A percentile compares a stretch with the other conserved stretches of the same genome.
These are phyloP conservation scores for Andrena dorsata DNA, from an alignment of 2,888 invertebrate genomes.

Conservation along the genomic window DNA sequence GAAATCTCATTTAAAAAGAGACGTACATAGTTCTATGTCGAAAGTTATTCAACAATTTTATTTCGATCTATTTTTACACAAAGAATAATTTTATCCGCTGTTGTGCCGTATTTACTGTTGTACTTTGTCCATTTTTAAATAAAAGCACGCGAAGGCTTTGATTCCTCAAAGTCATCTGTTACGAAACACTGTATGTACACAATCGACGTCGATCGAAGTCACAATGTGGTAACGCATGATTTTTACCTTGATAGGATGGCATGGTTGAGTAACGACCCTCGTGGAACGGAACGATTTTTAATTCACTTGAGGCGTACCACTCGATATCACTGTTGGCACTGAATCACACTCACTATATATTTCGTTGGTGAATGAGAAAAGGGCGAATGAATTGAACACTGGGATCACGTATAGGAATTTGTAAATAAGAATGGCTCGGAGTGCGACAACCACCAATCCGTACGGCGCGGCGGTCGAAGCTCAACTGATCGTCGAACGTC, in stretches of 20 bases:
- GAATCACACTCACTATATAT: conserved; percentile 34
- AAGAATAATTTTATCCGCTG: no score
- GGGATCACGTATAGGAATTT: conserved; percentile 20
- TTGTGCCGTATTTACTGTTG: no score
- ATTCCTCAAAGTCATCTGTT: neutral
- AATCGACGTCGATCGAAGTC: conserved; percentile 6
- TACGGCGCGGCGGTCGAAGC: conserved; percentile 44
- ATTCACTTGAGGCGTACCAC: conserved; percentile 17
- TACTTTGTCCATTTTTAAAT: no score
- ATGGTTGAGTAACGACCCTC: conserved; percentile 60
- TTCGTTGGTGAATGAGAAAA: neutral
- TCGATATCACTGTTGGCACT: conserved; percentile 40
- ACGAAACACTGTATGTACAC: neutral
- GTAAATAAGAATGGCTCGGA: conserved; percentile 46
- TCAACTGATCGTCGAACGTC: conserved; percentile 40
- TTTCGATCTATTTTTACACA: no score
- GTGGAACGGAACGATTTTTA: conserved; percentile 37
- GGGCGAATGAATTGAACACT: conserved; percentile 3
- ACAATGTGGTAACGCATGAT: conserved; percentile 23
- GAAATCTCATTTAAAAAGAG: no score
- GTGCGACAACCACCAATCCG: conserved; percentile 12
- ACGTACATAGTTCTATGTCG: no score
- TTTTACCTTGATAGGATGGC: conserved; percentile 61
- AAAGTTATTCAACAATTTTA: no score
- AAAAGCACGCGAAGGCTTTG: no score